phyloP scores from a whole-genome alignment of 1,140 invertebrate genomes.

The Zeugodacus cucurbitae region DNA sequence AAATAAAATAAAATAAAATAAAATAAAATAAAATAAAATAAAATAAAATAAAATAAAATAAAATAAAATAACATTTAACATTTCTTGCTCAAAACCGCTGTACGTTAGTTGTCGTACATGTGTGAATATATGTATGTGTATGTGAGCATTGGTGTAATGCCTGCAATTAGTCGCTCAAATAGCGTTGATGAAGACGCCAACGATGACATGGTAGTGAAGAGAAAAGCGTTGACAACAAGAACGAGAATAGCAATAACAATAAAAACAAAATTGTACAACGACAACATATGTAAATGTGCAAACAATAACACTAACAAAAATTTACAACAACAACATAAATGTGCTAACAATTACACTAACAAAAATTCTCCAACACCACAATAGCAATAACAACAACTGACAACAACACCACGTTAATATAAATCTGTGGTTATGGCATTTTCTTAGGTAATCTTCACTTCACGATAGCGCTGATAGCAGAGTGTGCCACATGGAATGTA shows the following conservation, averaged over 20 bases:
- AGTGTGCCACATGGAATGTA: neutral
- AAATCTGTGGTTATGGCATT: neutral
- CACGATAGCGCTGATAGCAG: neutral
- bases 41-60: neutral
- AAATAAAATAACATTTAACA: too few relatives aligned
- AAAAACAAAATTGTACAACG: too few relatives aligned
- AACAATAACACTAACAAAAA: neutral
- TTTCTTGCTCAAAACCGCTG: too few relatives aligned
- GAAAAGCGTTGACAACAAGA: neutral
- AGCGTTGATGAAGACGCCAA: neutral
- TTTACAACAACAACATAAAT: too few relatives aligned
- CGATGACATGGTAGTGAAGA: neutral
- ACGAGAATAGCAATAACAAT: neutral
- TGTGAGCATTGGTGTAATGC: neutral
- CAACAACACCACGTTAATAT: neutral
- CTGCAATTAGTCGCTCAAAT: conserved; percentile 6
- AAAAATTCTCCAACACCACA: neutral
- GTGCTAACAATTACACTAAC: too few relatives aligned
- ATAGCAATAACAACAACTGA: neutral
- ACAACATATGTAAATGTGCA: too few relatives aligned
- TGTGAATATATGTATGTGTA: neutral
- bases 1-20: neutral
- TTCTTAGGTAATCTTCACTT: neutral
- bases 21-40: neutral
- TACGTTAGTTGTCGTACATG: neutral